Evolutionary conservation across 2,888 invertebrate species (phyloP), one percentile per base, ranked within the genome.

Genomic region (Nesidiocoris tenuis): DNA sequence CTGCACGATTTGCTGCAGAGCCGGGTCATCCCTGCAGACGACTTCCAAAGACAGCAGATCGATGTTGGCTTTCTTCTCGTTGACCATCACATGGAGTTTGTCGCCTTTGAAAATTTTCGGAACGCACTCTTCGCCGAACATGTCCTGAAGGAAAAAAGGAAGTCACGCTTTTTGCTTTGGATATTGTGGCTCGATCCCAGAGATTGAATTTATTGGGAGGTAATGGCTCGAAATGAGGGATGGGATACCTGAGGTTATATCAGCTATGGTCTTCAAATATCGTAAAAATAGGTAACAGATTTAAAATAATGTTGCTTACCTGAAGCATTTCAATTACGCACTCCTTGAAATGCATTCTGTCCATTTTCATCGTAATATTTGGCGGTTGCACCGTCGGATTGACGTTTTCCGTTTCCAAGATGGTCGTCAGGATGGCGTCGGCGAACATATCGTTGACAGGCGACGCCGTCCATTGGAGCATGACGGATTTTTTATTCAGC

Each of bases 391-490:
- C 86, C 24, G 87, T 87, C 0, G 87, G 86, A 68, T 90, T 90
- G 19, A 80, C 79, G 23, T 79, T 80, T 82, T 93, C 92, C 0
- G 95, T 94, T 83, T 94, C 91, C 81, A 98, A 86, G 56, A 97
- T 87, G 61, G 92, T 95, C 0, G 94, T 93, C 74, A 97, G 87
- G 24, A 96, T 91, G 24, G 98, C 93, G 86, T 99, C 98, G 24
- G 98, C 98, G 85, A 92, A 98, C 96, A 98, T 98, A 85, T 99
- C 98, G 82, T 95, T 92, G 63, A 97, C 92, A 0, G 98, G 97
- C 82, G 92, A 94, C 5, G 97, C 95, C 61, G 90, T 87, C 98
- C 98, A 99, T 88, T 92, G 85, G 18, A 98, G 87, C 0, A 93
- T 90, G 24, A 96, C 91, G 80, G 94, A 88, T 83, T 90, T 90